Evolutionary conservation across 1,140 invertebrate genomes (phyloP).

Genomic region (Vanessa tameamea): DNA sequence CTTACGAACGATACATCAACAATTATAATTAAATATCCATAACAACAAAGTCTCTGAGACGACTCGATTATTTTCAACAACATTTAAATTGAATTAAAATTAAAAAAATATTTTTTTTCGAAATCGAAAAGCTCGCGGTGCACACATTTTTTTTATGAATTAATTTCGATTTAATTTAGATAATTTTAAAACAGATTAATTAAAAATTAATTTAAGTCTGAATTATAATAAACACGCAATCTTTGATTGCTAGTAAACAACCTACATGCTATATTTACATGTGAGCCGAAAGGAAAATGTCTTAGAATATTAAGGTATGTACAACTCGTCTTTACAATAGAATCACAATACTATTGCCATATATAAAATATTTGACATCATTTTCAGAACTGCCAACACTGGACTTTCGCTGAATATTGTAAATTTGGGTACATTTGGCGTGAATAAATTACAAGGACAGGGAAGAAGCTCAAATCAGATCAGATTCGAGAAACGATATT

Average conservation of each 20-base stretch:
- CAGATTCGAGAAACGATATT: no score
- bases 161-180: slow-evolving; percentile 16
- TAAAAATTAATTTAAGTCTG: slow-evolving; percentile 31
- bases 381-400: not conserved
- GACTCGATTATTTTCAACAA: slow-evolving; percentile 46
- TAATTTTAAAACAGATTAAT: slow-evolving; percentile 7
- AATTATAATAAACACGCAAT: slow-evolving; percentile 50
- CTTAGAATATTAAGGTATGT: slow-evolving; percentile 52
- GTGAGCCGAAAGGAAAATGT: slow-evolving; percentile 57
- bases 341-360: slow-evolving; percentile 65
- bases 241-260: slow-evolving; percentile 59
- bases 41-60: slow-evolving; percentile 52
- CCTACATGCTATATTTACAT: slow-evolving; percentile 70
- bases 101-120: slow-evolving; percentile 45
- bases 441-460: no score
- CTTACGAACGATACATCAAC: slow-evolving; percentile 21
- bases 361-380: not conserved
- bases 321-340: slow-evolving; percentile 60
- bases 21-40: slow-evolving; percentile 28
- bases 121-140: slow-evolving; percentile 29
- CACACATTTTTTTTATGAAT: not conserved
- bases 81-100: slow-evolving; percentile 48
- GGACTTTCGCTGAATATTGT: slow-evolving; percentile 1
- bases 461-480: no score
- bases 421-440: not conserved